Base-by-base conservation (phyloP, 1,140 invertebrate genomes). In the Dolichoris vasculosae region DNA sequence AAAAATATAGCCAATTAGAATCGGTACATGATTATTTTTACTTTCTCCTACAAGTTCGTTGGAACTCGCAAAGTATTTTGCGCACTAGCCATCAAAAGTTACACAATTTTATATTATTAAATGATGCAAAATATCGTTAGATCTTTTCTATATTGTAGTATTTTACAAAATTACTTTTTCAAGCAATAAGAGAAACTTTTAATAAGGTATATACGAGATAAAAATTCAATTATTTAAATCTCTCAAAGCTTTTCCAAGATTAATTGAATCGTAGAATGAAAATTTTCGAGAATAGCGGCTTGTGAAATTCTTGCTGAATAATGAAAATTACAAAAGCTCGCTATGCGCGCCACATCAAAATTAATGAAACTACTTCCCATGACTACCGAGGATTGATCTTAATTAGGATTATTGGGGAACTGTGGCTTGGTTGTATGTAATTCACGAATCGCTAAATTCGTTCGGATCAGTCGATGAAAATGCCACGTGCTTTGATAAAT, bases 381-480 rank as follows among this genome's bases (percentile, higher is more conserved):
- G 46, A 20, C 63, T 35, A 11, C 1, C 64, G 26, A n/a, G 48
- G 51, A 85, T 80, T 71, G 83, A 80, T 85, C 83, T 85, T 85
- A 85, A 85, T 85, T 85, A 81, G 77, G 67, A 79, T 79, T 64
- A 84, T 84, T 79, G 76, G 43, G 59, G 76, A 38, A 38, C 69
- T 23, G 48, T 55, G 32, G 35, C 46, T 32, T 73, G n/a, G 43
- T 43, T 35, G 63, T 51, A 17, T 59, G 26, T 64, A 82, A 43
- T 81, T 46, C 67, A 26, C 63, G 15, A 82, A 71, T 59, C 23
- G 7, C 40, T 81, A 32, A 67, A 48, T 69, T 81, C 17, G 32
- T 20, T 35, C 0, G n/a, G n/a, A n/a, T n/a, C n/a, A n/a, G 43
- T 73, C 23, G 43, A 82, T 73, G 69, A 23, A 69, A 48, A 15